These are phyloP conservation scores for Vanessa atalanta DNA, from an alignment of 1,140 invertebrate species.

Conservation along the genomic window DNA sequence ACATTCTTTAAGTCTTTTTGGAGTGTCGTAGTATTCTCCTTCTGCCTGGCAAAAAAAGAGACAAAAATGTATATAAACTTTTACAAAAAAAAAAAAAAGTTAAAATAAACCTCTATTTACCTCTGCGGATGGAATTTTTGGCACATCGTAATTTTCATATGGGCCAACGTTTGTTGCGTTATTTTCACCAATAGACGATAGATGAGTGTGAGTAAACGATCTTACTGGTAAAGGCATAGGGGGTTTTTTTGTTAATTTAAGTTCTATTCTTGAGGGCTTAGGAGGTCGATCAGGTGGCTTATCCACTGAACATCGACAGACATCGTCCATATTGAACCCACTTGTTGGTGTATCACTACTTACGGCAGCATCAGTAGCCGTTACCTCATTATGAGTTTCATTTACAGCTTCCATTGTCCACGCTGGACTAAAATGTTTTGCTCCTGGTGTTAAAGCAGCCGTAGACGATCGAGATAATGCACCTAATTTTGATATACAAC, in stretches of 20 bases:
- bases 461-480: conserved; percentile 83
- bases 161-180: conserved; percentile 72
- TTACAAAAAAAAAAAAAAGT: neutral
- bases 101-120: conserved; percentile 50
- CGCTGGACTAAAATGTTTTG: conserved; percentile 81
- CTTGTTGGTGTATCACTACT: conserved; percentile 43
- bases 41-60: conserved; percentile 51
- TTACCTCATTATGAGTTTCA: conserved; percentile 48
- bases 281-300: conserved; percentile 58
- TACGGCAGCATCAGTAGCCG: conserved; percentile 36
- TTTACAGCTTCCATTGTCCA: conserved; percentile 83
- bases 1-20: conserved; percentile 88
- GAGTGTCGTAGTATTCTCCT: conserved; percentile 87
- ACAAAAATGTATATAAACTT: neutral
- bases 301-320: conserved; percentile 49
- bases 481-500: conserved; percentile 89
- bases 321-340: conserved; percentile 56
- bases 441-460: conserved; percentile 71
- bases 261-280: conserved; percentile 67
- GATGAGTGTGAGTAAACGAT: conserved; percentile 52
- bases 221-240: conserved; percentile 62
- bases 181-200: conserved; percentile 45
- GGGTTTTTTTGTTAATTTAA: conserved; percentile 75
- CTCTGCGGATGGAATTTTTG: conserved; percentile 82
- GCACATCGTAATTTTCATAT: conserved; percentile 90